Conservation (phyloP, 2,797 vertebrate species). For the Otolemur crassicaudatus region DNA sequence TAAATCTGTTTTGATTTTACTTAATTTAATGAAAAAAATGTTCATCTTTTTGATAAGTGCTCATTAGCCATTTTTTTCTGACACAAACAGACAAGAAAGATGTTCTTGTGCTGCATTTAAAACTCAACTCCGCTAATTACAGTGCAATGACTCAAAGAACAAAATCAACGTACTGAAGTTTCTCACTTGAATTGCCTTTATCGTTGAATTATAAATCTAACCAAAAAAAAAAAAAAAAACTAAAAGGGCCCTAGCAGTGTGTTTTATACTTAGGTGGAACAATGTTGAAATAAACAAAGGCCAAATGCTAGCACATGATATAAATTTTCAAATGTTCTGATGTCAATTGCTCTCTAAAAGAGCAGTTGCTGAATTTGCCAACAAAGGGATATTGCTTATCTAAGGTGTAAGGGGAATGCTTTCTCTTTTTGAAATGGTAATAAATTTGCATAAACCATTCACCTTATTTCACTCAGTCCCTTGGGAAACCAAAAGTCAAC, state of each 20-base stretch:
- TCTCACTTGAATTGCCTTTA: conserved; percentile 79
- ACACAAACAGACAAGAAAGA: conserved; percentile 88
- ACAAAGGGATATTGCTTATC: neutral
- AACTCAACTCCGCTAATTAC: conserved; percentile 85
- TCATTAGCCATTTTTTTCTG: conserved; percentile 88
- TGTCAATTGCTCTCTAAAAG: conserved; percentile 8
- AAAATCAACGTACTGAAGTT: conserved; percentile 80
- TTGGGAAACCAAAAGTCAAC: neutral
- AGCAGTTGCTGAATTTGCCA: neutral
- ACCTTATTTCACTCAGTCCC: neutral
- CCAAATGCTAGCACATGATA: conserved; percentile 35
- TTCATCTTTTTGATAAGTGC: conserved; percentile 87
- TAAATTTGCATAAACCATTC: neutral
- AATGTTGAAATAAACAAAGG: conserved; percentile 70
- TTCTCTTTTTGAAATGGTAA: neutral
- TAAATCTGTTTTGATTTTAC: conserved; percentile 82
- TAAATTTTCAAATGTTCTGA: neutral
- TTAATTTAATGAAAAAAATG: conserved; percentile 86
- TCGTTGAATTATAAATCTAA: conserved; percentile 71
- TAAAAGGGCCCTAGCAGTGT: conserved; percentile 70
- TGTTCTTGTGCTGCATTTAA: conserved; percentile 81
- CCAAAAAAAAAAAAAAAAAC: neutral
- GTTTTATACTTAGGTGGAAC: conserved; percentile 69
- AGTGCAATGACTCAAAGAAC: conserved; percentile 85
- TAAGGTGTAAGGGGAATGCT: fast-evolving